Base-by-base conservation (phyloP, 2,113 vertebrate genomes). In the Aegithalos caudatus region DNA sequence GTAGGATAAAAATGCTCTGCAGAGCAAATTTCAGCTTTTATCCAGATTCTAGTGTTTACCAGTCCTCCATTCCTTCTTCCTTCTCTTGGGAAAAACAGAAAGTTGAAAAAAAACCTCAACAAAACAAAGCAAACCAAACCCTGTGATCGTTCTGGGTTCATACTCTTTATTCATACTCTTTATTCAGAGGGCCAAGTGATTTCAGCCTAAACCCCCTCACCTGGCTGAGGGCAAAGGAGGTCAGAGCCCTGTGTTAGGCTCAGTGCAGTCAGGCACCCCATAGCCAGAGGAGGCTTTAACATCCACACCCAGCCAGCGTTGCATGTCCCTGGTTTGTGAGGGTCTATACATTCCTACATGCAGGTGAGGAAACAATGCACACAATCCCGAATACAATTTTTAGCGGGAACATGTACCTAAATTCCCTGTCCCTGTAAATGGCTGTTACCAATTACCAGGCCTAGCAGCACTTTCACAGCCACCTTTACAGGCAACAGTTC, bases 341-440 rank as follows among this genome's bases (percentile, higher is more conserved):
- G 12, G 12, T 40, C 42, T 5, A 0, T 3, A 2, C 1, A 0
- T 21, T 42, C 15, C 64, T 23, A 21, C 5, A 0, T 0, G 11
- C 33, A 69, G 29, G 22, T 70, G 24, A 44, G 20, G 29, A 54
- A 73, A 50, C 3, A 27, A 15, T 58, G 27, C 0, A 24, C 5
- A 9, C 33, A 31, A 11, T 2, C 33, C 14, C 2, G 2, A 81
- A 58, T 0, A 58, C 12, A 13, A 2, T 10, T 65, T 45, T 77
- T 40, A 61, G 40, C 31, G 61, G 45, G 8, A 58, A 50, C 4
- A 17, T 13, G 20, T 20, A 58, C 42, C 56, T 71, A 67, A 81
- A 62, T 11, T 29, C 18, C 35, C 18, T 1, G 5, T 3, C 50
- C 20, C 11, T 12, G 35, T 13, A 38, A 80, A n/a, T 10, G 80